These are phyloP conservation scores for Malachius bipustulatus DNA, from an alignment of 2,888 invertebrate species.

Conservation along the genomic window DNA sequence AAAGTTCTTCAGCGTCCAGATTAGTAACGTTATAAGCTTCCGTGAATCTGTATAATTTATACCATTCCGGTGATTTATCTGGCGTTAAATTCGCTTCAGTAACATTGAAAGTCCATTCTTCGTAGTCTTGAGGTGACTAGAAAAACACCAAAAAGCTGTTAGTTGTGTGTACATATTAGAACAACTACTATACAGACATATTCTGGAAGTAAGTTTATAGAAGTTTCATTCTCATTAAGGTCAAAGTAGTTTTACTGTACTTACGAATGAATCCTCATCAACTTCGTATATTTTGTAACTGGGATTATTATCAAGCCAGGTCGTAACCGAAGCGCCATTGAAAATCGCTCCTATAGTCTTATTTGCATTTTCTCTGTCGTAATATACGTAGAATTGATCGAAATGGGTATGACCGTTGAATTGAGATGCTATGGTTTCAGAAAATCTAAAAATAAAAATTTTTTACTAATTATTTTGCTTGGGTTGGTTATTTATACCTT, in stretches of 20 bases:
- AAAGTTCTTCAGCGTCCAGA: conserved; percentile 49
- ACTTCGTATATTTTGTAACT: conserved; percentile 67
- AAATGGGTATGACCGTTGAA: conserved; percentile 75
- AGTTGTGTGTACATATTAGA: too few species aligned
- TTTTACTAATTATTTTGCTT: background rate
- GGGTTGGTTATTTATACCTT: conserved; percentile 18
- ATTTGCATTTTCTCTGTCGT: conserved; percentile 40
- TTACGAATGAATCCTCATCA: conserved; percentile 37
- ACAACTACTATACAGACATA: too few species aligned
- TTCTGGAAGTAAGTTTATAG: background rate
- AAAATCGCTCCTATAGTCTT: conserved; percentile 56
- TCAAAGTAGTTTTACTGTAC: background rate
- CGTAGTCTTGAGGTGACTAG: background rate
- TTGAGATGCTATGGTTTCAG: conserved; percentile 59
- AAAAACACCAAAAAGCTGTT: too few species aligned
- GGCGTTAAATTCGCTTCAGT: conserved; percentile 49
- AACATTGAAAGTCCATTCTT: conserved; percentile 64
- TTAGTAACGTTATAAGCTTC: conserved; percentile 48
- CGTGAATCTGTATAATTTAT: conserved; percentile 56
- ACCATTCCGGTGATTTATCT: conserved; percentile 50
- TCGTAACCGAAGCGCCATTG: conserved; percentile 69
- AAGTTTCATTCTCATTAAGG: too few species aligned
- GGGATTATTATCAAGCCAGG: conserved; percentile 42
- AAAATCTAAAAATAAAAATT: conserved; percentile 43
- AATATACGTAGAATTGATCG: conserved; percentile 63